These are phyloP conservation scores for Latheticus oryzae DNA, from an alignment of 2,888 invertebrate species.

Conservation along the genomic window DNA sequence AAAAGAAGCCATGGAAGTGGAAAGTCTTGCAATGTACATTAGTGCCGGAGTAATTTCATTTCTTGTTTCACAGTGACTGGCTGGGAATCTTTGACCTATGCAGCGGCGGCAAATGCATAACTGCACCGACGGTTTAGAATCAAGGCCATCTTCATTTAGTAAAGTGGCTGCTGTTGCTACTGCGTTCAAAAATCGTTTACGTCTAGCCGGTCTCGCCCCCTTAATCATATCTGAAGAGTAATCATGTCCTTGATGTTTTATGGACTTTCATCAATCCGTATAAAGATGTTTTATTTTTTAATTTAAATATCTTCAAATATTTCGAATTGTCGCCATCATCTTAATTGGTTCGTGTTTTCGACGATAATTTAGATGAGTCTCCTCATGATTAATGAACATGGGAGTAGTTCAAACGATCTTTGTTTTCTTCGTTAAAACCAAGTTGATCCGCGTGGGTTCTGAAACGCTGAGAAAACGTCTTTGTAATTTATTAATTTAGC, in stretches of 20 bases:
- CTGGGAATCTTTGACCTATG: slow-evolving; percentile 38
- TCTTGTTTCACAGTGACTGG: slow-evolving; percentile 17
- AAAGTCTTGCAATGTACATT: background rate
- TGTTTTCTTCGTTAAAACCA: background rate
- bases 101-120: slow-evolving; percentile 45
- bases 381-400: no score
- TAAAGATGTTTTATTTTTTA: no score
- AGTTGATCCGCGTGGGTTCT: slow-evolving; percentile 2
- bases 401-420: no score
- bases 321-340: no score
- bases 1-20: no score
- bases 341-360: no score
- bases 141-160: slow-evolving; percentile 59
- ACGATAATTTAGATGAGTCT: no score
- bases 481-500: slow-evolving; percentile 43
- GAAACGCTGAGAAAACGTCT: slow-evolving; percentile 5
- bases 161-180: slow-evolving; percentile 45
- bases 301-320: no score
- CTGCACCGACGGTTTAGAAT: slow-evolving; percentile 56
- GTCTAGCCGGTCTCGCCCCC: slow-evolving; percentile 40
- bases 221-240: slow-evolving; percentile 35
- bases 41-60: slow-evolving; percentile 1
- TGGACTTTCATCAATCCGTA: background rate
- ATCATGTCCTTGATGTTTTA: no score
- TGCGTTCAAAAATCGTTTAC: slow-evolving; percentile 32